Base-by-base conservation (phyloP, 2,113 vertebrate genomes). In the Cololabis saira region DNA sequence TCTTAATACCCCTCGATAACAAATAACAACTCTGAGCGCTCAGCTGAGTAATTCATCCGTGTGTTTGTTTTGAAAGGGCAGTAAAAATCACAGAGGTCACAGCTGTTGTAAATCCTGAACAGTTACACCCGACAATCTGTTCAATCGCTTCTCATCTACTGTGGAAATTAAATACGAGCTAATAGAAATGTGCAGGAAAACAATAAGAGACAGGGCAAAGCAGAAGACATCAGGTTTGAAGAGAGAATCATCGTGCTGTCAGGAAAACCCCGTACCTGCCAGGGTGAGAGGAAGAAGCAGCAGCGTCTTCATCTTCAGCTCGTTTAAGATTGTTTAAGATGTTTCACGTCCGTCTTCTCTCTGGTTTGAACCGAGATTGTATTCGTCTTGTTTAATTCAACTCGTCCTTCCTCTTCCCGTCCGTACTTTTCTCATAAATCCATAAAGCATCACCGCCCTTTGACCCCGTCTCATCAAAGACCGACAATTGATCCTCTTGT, bases 241-340 rank as follows among this genome's bases (percentile, higher is more conserved):
- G 5, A 27, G 24, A 27, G 24, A 5, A 7, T 37, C 10, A 37
- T 37, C 10, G 33, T 37, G 5, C 6, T 11, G 2, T 49, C 17
- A 33, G 44, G 1, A 37, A 37, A 48, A 10, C 59, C 14, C 58
- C 49, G 63, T 78, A 92, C 91, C 88, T 87, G 87, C 17, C 0
- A 91, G 18, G 37, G 50, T 72, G 22, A 91, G 12, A 17, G 55
- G 61, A 30, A 92, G 61, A 7, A 89, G 41, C 2, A 30, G 16
- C 19, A 81, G 53, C 0, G 19, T 71, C 75, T 82, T 88, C 87
- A 92, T 91, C 48, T 58, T 84, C 14, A 47, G 50, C 45, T 48
- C 21, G 8, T 45, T 42, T 4, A 13, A 9, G 15, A 13, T 13
- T 27, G 9, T 5, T 52, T 30, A 4, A 19, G 3, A 24, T 11